These are phyloP conservation scores for Galeopsomyia nigrocyanea DNA, from an alignment of 2,888 invertebrate genomes.

Conservation along the genomic window DNA sequence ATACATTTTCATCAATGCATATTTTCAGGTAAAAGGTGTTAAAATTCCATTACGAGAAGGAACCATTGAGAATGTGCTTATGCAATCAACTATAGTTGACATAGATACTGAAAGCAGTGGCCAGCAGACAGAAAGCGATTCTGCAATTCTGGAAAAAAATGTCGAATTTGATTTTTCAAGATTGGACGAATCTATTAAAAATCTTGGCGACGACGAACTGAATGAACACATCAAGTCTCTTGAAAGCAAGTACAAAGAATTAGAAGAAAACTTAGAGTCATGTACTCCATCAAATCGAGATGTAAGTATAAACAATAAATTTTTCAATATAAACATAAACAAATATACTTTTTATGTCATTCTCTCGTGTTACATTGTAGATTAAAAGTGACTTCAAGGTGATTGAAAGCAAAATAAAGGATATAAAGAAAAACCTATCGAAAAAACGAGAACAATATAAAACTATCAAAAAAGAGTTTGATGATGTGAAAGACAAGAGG, in stretches of 20 bases:
- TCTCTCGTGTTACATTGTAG: neutral
- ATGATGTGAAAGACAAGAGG: slow-evolving; percentile 30
- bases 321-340: too few species aligned
- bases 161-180: slow-evolving; percentile 36
- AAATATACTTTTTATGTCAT: too few species aligned
- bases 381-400: slow-evolving; percentile 6
- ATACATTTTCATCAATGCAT: slow-evolving; percentile 69
- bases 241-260: neutral
- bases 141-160: slow-evolving; percentile 32
- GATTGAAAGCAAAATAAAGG: slow-evolving; percentile 3
- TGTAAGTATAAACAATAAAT: too few species aligned
- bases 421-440: slow-evolving; percentile 3
- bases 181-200: neutral
- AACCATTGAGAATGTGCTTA: slow-evolving; percentile 17
- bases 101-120: slow-evolving; percentile 8
- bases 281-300: neutral
- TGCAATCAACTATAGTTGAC: neutral
- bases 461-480: slow-evolving; percentile 20
- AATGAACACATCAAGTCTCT: neutral
- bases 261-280: neutral
- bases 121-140: slow-evolving; percentile 7
- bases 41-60: slow-evolving; percentile 28
- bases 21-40: slow-evolving; percentile 38
- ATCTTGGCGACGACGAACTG: neutral
- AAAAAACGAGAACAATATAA: neutral